Conservation (phyloP, 2,888 invertebrate genomes). For the Andrena bucephala region DNA sequence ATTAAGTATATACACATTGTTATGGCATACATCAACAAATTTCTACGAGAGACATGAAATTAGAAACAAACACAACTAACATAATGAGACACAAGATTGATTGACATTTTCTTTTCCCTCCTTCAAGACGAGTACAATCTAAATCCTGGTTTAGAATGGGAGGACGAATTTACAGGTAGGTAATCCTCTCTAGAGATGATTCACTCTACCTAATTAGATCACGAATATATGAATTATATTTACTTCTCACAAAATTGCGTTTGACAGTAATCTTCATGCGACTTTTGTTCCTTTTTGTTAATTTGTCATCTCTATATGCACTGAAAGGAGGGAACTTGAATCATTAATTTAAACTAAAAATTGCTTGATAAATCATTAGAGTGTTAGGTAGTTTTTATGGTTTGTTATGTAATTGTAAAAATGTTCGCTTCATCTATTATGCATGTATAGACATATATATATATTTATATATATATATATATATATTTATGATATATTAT, state of each 20-base stretch:
- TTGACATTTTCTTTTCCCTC: conserved; percentile 86
- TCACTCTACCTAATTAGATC: conserved; percentile 66
- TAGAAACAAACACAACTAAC: conserved; percentile 71
- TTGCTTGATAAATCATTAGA: conserved; percentile 58
- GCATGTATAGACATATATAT: conserved; percentile 49
- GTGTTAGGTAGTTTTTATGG: conserved; percentile 49
- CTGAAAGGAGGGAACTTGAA: conserved; percentile 66
- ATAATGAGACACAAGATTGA: conserved; percentile 84
- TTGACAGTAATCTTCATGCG: conserved; percentile 51
- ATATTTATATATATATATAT: not conserved
- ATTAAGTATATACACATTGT: not conserved
- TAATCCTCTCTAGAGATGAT: conserved; percentile 85
- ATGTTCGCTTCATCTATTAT: conserved; percentile 41
- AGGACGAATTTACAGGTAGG: conserved; percentile 99
- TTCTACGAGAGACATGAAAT: conserved; percentile 64
- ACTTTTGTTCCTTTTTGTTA: conserved; percentile 54
- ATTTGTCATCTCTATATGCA: conserved; percentile 57
- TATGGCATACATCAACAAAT: conserved; percentile 67
- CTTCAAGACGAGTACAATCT: conserved; percentile 99
- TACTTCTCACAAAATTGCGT: conserved; percentile 62
- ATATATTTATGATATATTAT: conserved; percentile 32
- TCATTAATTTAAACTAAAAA: conserved; percentile 55
- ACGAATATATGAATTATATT: conserved; percentile 58
- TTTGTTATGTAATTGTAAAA: conserved; percentile 40
- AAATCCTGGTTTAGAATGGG: conserved; percentile 99